A percentile compares a stretch with the other conserved stretches of the same genome.
Evolutionary conservation across 2,113 vertebrate species (phyloP).

Genomic region (Catagonus wagneri): DNA sequence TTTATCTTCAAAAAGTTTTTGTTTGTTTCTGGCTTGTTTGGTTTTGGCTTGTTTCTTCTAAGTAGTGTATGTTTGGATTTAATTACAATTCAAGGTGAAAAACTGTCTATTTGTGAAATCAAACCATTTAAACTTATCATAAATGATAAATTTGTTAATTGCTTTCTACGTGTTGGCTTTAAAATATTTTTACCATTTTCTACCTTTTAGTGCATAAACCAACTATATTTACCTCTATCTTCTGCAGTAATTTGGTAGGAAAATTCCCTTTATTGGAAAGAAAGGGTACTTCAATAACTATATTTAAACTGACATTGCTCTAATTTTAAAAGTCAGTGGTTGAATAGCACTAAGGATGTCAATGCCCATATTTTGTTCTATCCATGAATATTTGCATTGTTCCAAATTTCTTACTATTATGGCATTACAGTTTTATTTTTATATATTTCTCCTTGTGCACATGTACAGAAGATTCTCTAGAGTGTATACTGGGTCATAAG

Average conservation of each 20-base stretch:
- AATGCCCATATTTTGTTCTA: not conserved
- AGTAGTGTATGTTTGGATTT: not conserved
- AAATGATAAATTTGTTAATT: not conserved
- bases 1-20: constrained; percentile 11
- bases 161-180: not conserved
- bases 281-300: not conserved
- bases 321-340: not conserved
- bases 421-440: not conserved
- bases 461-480: not conserved
- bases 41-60: not conserved
- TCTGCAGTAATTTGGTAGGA: not conserved
- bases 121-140: not conserved
- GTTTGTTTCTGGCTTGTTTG: not conserved
- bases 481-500: not conserved
- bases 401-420: not conserved
- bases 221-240: not conserved
- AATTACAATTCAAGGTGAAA: constrained; percentile 3
- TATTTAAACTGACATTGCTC: not conserved
- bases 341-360: not conserved
- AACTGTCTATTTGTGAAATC: not conserved
- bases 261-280: not conserved
- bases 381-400: not conserved
- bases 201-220: not conserved
- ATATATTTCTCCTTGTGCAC: not conserved
- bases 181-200: not conserved